Base-by-base conservation (phyloP, 64 coral and sea anemone genomes). In the Pocillopora damicornis region DNA sequence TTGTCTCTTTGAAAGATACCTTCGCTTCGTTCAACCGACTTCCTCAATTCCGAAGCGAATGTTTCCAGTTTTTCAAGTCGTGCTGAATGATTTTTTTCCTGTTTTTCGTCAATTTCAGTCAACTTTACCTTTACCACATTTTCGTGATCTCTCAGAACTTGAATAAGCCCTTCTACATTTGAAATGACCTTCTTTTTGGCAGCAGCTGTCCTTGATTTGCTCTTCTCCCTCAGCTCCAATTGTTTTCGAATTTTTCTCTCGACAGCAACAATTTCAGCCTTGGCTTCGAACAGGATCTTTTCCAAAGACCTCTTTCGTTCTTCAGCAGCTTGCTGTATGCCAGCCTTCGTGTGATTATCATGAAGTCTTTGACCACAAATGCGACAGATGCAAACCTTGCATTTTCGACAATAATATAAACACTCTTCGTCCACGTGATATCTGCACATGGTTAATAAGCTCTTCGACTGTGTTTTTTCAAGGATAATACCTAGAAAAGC, bases 91-190 rank as follows among this genome's bases (percentile, higher is more conserved):
- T 61, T n/a, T 15, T 10, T 61, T 63, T 80, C 22, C 60, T 80
- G 78, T 35, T 11, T 63, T 25, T 64, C 26, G 11, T 61, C 37
- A 63, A 80, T 61, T 61, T 63, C 23, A 30, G 58, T 63, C 60
- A 80, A 15, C 13, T 80, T 60, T 2, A 4, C 16, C 30, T 61
- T 61, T 3, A 61, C 63, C 78, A 61, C 59, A 8, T 4, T 22
- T 80, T 80, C 78, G 63, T 80, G 59, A 13, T 80, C 59, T 35
- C 60, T 61, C 59, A 80, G 35, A 63, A 15, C 57, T 80, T 26
- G 25, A 35, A 80, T 61, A 25, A 34, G 14, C 23, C 18, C 8
- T 15, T 80, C 59, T 23, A 80, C 58, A 15, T 13, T 1, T 63
- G 8, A n/a, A 2, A 23, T 63, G 22, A 80, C 22, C 22, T 63